phyloP scores from a whole-genome alignment of 2,888 invertebrate genomes.

The Andrena marginata region DNA sequence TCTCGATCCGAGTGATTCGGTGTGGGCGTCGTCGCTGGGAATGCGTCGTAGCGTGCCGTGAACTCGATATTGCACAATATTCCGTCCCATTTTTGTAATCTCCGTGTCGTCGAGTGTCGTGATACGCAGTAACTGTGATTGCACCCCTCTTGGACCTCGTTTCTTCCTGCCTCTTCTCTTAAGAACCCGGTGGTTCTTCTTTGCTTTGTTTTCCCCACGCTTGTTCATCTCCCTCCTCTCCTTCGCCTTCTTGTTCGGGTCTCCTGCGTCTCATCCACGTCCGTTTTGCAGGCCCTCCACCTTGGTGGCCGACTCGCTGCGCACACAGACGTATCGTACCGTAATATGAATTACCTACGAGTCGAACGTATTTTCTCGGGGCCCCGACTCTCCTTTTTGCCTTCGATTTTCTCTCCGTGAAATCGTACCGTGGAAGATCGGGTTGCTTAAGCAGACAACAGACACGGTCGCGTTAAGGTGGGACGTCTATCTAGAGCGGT shows the following conservation, averaged over 20 bases:
- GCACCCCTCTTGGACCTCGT: not conserved
- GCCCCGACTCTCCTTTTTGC: slow-evolving; percentile 36
- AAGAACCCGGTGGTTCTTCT: slow-evolving; percentile 19
- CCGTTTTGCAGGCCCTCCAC: slow-evolving; percentile 69
- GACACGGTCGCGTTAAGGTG: not conserved
- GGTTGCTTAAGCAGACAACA: not conserved
- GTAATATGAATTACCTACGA: slow-evolving; percentile 58
- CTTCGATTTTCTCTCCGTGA: slow-evolving; percentile 36
- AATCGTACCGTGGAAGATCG: slow-evolving; percentile 16
- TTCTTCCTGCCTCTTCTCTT: slow-evolving; percentile 6
- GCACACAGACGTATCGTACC: slow-evolving; percentile 51
- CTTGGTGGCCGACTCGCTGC: slow-evolving; percentile 76
- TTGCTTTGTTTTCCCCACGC: slow-evolving; percentile 25
- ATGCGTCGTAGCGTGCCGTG: slow-evolving; percentile 15
- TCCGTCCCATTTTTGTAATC: slow-evolving; percentile 38
- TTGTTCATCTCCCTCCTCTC: slow-evolving; percentile 6
- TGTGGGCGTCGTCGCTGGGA: slow-evolving; percentile 64
- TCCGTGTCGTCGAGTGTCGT: not conserved
- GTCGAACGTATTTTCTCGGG: slow-evolving; percentile 68
- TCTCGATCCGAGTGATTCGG: slow-evolving; percentile 60
- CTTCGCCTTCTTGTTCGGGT: slow-evolving; percentile 24
- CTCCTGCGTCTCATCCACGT: slow-evolving; percentile 35
- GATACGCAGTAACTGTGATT: not conserved
- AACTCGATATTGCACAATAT: slow-evolving; percentile 7
- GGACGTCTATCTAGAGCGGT: too few species aligned